These are phyloP conservation scores for Anagrus nilaparvatae DNA, from an alignment of 1,140 invertebrate genomes.

Conservation along the genomic window DNA sequence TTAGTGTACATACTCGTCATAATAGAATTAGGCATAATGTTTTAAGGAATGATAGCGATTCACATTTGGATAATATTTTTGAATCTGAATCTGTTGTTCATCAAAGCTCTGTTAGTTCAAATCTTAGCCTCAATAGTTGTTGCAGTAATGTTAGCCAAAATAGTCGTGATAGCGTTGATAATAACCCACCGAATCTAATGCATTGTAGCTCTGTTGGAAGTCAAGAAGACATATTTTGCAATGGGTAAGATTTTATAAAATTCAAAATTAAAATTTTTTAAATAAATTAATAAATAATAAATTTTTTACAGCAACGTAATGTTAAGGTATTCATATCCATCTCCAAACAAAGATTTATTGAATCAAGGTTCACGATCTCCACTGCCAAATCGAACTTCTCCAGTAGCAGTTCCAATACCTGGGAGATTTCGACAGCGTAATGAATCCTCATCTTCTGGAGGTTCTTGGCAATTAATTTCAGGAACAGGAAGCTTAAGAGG, in stretches of 20 bases:
- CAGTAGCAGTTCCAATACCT: conserved; percentile 47
- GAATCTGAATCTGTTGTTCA: conserved; percentile 40
- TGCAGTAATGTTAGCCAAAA: conserved; percentile 47
- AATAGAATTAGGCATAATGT: conserved; percentile 29
- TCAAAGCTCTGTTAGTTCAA: conserved; percentile 44
- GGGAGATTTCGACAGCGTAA: conserved; percentile 44
- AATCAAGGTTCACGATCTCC: conserved; percentile 32
- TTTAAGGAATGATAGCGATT: conserved; percentile 44
- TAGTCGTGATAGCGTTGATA: conserved; percentile 43
- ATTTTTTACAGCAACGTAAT: conserved; percentile 24
- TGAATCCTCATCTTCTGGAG: conserved; percentile 46
- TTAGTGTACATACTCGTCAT: conserved; percentile 42
- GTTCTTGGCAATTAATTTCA: conserved; percentile 60
- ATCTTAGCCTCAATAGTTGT: conserved; percentile 48
- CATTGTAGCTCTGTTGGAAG: conserved; percentile 32
- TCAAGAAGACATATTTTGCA: conserved; percentile 38
- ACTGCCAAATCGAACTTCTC: conserved; percentile 44
- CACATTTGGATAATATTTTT: conserved; percentile 43
- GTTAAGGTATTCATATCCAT: conserved; percentile 27
- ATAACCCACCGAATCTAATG: conserved; percentile 36
- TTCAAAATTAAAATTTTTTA: conserved; percentile 2
- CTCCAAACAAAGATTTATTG: conserved; percentile 27
- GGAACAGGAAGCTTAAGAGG: conserved; percentile 55
- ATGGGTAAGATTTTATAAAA: conserved; percentile 28
- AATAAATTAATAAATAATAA: not conserved